A percentile compares a stretch with the other conserved stretches of the same genome.
Evolutionary conservation across 2,797 vertebrate genomes (phyloP).

Genomic region (Acipenser oxyrinchus): DNA sequence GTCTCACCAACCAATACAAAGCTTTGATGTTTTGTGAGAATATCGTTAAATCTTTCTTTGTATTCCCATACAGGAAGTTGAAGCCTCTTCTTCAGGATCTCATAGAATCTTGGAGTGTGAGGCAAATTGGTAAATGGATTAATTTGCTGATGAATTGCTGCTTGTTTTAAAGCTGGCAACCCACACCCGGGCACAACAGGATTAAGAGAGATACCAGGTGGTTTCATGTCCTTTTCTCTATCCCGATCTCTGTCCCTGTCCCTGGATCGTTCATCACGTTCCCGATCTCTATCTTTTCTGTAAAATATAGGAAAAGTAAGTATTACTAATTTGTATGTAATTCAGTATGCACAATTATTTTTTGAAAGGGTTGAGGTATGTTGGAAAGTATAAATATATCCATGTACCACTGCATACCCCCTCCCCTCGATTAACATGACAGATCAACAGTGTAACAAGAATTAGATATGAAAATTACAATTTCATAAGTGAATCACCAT

Average conservation of each 20-base stretch:
- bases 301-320: not conserved
- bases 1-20: conserved; percentile 93
- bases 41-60: conserved; percentile 83
- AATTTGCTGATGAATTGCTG: conserved; percentile 73
- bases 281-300: conserved; percentile 32
- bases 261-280: conserved; percentile 55
- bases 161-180: conserved; percentile 63
- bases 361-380: no score
- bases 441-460: no score
- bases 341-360: no score
- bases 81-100: conserved; percentile 87
- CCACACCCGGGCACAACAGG: conserved; percentile 39
- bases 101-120: conserved; percentile 85
- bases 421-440: no score
- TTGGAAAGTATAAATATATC: no score
- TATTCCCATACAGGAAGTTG: conserved; percentile 94
- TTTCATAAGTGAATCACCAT: no score
- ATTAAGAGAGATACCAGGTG: conserved; percentile 43
- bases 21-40: conserved; percentile 79
- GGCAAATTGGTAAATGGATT: conserved; percentile 92
- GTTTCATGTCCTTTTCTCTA: conserved; percentile 77
- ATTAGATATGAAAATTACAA: no score
- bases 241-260: conserved; percentile 75
- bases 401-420: no score
- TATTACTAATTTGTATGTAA: no score